Evolutionary conservation across 2,888 invertebrate genomes (phyloP).

Genomic region (Cactoblastis cactorum): DNA sequence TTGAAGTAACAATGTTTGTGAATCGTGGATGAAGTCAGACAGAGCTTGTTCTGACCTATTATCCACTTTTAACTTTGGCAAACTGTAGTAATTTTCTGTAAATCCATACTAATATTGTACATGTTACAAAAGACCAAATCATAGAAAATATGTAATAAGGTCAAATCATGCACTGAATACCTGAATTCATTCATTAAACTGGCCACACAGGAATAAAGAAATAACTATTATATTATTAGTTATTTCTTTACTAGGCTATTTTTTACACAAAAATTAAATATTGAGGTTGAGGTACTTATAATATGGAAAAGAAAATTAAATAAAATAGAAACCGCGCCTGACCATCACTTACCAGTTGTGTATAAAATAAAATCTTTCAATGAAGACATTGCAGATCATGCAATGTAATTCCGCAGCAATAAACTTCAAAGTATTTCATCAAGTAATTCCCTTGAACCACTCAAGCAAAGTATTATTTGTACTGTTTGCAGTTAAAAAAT

Average conservation of each 20-base stretch:
- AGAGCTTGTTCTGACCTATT: constrained; percentile 47
- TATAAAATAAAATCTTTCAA: constrained; percentile 24
- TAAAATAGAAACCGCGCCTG: too few species aligned
- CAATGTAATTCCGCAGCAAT: not conserved
- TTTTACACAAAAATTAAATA: too few species aligned
- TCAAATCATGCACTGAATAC: too few species aligned
- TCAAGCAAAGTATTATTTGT: not conserved
- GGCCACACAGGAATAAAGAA: too few species aligned
- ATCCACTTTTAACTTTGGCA: constrained; percentile 36
- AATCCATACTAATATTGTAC: too few species aligned
- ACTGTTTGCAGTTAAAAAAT: not conserved
- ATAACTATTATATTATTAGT: too few species aligned
- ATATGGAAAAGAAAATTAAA: too few species aligned
- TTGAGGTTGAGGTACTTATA: too few species aligned
- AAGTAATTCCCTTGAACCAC: not conserved
- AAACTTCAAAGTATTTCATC: not conserved
- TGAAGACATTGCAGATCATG: constrained; percentile 6
- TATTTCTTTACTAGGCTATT: too few species aligned
- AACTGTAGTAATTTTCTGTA: constrained; percentile 56
- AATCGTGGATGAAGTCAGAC: constrained; percentile 59
- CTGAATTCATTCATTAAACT: too few species aligned
- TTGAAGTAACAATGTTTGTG: constrained; percentile 57
- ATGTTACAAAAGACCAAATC: too few species aligned
- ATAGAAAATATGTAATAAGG: too few species aligned
- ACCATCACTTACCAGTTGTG: constrained; percentile 26